A percentile compares a stretch with the other conserved stretches of the same genome.
These are phyloP conservation scores for Didymodactylos carnosus DNA, from an alignment of 2,888 invertebrate genomes.

Conservation along the genomic window DNA sequence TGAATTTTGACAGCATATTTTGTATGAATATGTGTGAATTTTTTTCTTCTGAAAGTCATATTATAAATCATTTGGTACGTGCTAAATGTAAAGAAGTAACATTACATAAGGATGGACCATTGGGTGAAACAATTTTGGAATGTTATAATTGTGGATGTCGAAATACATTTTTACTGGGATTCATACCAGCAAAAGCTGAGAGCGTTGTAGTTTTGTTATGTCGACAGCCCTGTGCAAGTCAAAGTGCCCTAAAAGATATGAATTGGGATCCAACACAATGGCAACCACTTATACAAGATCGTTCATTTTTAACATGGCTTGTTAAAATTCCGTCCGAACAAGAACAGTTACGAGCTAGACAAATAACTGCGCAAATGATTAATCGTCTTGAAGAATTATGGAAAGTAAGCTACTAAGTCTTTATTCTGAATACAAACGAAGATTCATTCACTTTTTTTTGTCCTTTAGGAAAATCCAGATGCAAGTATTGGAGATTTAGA, in stretches of 20 bases:
- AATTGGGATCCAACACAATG: conserved; percentile 97
- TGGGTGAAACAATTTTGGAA: conserved; percentile 88
- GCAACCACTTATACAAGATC: conserved; percentile 90
- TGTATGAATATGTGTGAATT: neutral
- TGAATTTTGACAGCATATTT: neutral
- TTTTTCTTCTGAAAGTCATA: conserved; percentile 64
- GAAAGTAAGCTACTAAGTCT: no score
- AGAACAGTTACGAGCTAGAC: conserved; percentile 78
- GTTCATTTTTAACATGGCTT: conserved; percentile 83
- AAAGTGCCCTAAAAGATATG: conserved; percentile 89
- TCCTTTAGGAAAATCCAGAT: conserved; percentile 84
- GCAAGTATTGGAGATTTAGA: conserved; percentile 93
- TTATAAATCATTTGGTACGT: conserved; percentile 89
- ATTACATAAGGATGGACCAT: conserved; percentile 79
- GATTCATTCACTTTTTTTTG: no score
- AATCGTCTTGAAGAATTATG: conserved; percentile 92
- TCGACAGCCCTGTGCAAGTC: conserved; percentile 90
- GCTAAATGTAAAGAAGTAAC: conserved; percentile 99
- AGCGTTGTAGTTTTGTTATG: conserved; percentile 89
- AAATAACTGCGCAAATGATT: conserved; percentile 88
- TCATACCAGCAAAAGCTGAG: conserved; percentile 95
- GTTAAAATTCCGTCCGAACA: conserved; percentile 92
- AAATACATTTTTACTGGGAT: conserved; percentile 92
- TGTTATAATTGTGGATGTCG: conserved; percentile 95
- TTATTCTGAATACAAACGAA: no score